Conservation (phyloP, 92 coral and sea anemone genomes). For the Metridium senile region DNA sequence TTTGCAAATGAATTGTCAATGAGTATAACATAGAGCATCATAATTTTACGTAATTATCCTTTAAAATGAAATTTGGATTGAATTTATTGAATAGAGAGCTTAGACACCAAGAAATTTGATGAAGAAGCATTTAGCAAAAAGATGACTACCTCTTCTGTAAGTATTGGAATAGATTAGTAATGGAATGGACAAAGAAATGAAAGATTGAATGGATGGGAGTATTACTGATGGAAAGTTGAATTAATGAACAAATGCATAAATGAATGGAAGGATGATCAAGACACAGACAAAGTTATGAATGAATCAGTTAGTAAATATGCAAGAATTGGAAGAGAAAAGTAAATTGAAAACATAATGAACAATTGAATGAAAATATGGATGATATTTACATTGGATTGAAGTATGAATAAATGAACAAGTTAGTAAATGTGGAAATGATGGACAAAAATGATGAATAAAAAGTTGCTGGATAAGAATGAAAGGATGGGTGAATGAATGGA, state of each 20-base stretch:
- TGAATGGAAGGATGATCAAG: background rate
- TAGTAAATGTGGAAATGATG: background rate
- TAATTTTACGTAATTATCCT: too few species aligned
- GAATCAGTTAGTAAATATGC: too few species aligned
- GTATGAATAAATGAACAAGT: background rate
- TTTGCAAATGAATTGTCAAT: too few species aligned
- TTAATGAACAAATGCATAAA: background rate
- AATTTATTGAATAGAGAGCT: conserved; percentile 72
- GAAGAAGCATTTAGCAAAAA: conserved; percentile 64
- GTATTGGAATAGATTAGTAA: background rate
- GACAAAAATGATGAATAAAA: too few species aligned
- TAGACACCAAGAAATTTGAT: conserved; percentile 74
- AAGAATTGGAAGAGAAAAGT: too few species aligned
- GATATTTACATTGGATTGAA: background rate
- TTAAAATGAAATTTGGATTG: too few species aligned
- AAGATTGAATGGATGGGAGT: background rate
- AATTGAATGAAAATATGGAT: background rate
- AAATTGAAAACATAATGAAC: too few species aligned
- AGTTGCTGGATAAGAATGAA: background rate
- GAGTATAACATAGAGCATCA: too few species aligned
- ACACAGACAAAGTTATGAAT: background rate
- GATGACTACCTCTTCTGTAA: conserved; percentile 81
- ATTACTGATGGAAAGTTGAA: background rate
- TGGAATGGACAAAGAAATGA: background rate
- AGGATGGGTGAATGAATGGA: background rate